phyloP scores from a whole-genome alignment of 2,797 vertebrate genomes.

The Anas flavirostris region DNA sequence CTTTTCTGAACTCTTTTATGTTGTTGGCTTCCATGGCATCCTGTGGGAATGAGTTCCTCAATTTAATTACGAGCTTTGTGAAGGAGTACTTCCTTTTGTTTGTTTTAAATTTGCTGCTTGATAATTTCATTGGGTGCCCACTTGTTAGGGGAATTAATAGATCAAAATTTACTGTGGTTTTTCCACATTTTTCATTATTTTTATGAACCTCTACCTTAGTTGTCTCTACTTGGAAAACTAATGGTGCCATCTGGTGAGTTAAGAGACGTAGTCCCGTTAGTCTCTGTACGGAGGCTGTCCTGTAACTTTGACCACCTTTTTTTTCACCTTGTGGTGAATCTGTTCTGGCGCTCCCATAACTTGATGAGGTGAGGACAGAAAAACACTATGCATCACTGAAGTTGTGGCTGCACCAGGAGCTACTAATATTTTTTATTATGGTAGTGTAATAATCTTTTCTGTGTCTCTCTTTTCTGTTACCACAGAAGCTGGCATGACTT shows the following conservation, averaged over 20 bases:
- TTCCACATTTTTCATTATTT: slow-evolving; percentile 10
- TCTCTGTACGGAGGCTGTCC: neutral
- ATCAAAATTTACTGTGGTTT: neutral
- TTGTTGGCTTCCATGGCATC: slow-evolving; percentile 44
- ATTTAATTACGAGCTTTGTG: slow-evolving; percentile 44
- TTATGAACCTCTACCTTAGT: neutral
- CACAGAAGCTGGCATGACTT: neutral
- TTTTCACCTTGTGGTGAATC: neutral
- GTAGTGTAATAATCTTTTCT: neutral
- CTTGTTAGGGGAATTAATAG: slow-evolving; percentile 21
- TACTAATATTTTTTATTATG: neutral
- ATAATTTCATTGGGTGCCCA: slow-evolving; percentile 41
- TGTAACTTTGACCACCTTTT: neutral
- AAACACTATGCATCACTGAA: neutral
- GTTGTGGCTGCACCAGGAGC: neutral
- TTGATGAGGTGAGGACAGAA: neutral
- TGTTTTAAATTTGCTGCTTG: slow-evolving; percentile 30
- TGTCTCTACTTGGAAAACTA: neutral
- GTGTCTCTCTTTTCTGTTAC: neutral
- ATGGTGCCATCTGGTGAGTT: neutral
- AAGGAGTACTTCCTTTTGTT: slow-evolving; percentile 49
- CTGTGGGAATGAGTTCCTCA: slow-evolving; percentile 15
- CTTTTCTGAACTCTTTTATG: slow-evolving; percentile 33
- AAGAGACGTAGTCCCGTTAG: neutral
- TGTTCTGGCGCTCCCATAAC: neutral